A percentile compares a stretch with the other conserved stretches of the same genome.
Evolutionary conservation across 2,888 invertebrate species (phyloP).

Genomic region (Atrina japonica): DNA sequence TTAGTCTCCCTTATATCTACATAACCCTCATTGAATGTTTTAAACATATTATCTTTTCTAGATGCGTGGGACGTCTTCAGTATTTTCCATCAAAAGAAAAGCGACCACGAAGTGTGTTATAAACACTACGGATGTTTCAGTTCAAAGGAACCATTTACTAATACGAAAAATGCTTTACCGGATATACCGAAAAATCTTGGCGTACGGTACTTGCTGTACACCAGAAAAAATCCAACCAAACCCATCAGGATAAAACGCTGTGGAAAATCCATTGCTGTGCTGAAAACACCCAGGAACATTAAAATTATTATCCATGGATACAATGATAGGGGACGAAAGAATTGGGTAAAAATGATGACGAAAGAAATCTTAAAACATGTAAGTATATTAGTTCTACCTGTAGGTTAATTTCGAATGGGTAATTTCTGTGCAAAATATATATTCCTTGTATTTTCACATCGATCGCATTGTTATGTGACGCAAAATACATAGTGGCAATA

Average conservation of each 20-base stretch:
- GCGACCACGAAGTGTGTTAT: constrained; percentile 17
- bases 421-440: too few relatives aligned
- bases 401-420: too few relatives aligned
- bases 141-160: constrained; percentile 33
- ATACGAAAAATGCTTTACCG: constrained; percentile 36
- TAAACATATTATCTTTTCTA: neutral
- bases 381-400: constrained; percentile 14
- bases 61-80: constrained; percentile 19
- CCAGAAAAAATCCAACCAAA: constrained; percentile 17
- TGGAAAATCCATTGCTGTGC: neutral
- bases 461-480: too few relatives aligned
- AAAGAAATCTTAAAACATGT: constrained; percentile 50
- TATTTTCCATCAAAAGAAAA: neutral
- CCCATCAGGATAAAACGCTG: constrained; percentile 12
- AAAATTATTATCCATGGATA: constrained; percentile 59
- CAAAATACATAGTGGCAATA: too few relatives aligned
- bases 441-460: too few relatives aligned
- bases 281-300: constrained; percentile 19
- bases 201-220: constrained; percentile 34
- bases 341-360: constrained; percentile 52
- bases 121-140: constrained; percentile 35
- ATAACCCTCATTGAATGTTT: too few relatives aligned
- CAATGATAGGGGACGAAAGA: constrained; percentile 31
- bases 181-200: constrained; percentile 28
- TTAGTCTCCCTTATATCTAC: too few relatives aligned